Conservation (phyloP, 2,113 vertebrate genomes). For the Epinephelus fuscoguttatus region DNA sequence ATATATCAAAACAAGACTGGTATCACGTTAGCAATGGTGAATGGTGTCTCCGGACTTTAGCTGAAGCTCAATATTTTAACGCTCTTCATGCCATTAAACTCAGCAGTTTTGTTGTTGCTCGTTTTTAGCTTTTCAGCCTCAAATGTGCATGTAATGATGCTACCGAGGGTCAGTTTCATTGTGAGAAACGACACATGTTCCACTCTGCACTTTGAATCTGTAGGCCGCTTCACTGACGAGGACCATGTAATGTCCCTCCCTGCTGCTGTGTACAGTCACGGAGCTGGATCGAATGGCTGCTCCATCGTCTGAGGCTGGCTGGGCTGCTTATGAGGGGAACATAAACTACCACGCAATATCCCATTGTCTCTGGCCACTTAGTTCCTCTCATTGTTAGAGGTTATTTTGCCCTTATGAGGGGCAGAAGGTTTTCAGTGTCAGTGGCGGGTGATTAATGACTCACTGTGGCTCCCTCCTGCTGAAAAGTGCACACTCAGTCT, state of each 20-base stretch:
- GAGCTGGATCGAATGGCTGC: constrained; percentile 88
- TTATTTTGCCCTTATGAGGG: constrained; percentile 85
- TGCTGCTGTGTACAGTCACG: constrained; percentile 85
- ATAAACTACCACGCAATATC: constrained; percentile 82
- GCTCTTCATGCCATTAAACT: constrained; percentile 47
- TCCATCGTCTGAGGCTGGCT: constrained; percentile 80
- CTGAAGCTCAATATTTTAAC: constrained; percentile 30
- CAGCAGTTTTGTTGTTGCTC: constrained; percentile 22
- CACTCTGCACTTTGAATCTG: constrained; percentile 78
- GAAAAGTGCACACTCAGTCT: constrained; percentile 80
- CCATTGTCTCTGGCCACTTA: constrained; percentile 85
- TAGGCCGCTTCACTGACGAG: constrained; percentile 83
- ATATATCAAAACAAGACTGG: constrained; percentile 13
- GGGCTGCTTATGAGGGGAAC: constrained; percentile 84
- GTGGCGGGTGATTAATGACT: constrained; percentile 87
- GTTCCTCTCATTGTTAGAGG: constrained; percentile 80
- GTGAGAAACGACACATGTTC: constrained; percentile 71
- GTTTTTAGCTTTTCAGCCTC: constrained; percentile 55
- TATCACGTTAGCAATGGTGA: constrained; percentile 26
- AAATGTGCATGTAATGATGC: constrained; percentile 74
- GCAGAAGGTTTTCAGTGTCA: constrained; percentile 83
- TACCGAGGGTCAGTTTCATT: constrained; percentile 81
- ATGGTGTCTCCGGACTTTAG: constrained; percentile 30
- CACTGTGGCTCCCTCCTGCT: constrained; percentile 75
- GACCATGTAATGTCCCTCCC: constrained; percentile 89